A percentile compares a stretch with the other conserved stretches of the same genome.
phyloP scores from a whole-genome alignment of 2,113 vertebrate species.

The Centropristis striata region DNA sequence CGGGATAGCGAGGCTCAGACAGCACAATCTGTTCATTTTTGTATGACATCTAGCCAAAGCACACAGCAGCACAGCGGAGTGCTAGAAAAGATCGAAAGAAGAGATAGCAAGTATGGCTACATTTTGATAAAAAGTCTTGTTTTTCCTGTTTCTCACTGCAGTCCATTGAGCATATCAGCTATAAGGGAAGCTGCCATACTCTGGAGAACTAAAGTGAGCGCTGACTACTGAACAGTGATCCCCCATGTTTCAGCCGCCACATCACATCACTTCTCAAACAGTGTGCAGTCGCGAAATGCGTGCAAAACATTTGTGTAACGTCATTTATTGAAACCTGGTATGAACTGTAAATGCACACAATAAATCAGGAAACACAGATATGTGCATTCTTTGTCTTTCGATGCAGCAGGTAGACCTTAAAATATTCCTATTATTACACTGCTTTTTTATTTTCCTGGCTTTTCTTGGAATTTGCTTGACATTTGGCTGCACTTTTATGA shows the following conservation, averaged over 20 bases:
- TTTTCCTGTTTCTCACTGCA: conserved; percentile 26
- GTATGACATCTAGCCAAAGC: conserved; percentile 30
- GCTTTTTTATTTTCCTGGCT: background rate
- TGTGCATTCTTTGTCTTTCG: background rate
- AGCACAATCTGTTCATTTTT: conserved; percentile 51
- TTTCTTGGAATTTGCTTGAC: conserved; percentile 42
- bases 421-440: too few relatives aligned
- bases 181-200: conserved; percentile 7
- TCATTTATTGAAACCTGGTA: background rate
- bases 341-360: too few relatives aligned
- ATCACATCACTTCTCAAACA: conserved; percentile 32
- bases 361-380: background rate
- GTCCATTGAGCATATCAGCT: conserved; percentile 29
- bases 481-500: conserved; percentile 30
- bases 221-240: conserved; percentile 24
- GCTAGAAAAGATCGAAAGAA: conserved; percentile 21
- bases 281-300: conserved; percentile 3
- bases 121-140: conserved; percentile 32
- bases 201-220: conserved; percentile 36
- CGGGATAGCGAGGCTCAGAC: conserved; percentile 23
- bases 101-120: conserved; percentile 9
- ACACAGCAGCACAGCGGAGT: background rate
- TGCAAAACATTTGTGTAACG: background rate
- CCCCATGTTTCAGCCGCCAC: conserved; percentile 13
- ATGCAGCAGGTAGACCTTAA: background rate